Base-by-base conservation (phyloP, 2,797 vertebrate species). In the Galago senegalensis region DNA sequence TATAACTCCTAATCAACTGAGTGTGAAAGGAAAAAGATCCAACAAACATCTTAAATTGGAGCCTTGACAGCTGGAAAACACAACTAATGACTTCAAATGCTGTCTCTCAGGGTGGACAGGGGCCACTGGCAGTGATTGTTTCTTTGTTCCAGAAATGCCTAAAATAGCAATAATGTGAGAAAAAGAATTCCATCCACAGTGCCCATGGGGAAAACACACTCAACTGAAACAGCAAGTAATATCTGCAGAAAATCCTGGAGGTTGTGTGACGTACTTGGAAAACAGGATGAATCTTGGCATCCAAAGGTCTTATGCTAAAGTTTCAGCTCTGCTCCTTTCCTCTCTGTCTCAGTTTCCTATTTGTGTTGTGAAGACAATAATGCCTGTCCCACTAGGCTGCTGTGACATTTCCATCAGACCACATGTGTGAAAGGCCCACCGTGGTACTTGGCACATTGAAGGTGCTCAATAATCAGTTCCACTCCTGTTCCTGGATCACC, bases 141-240 rank as follows among this genome's bases (percentile, higher is more conserved):
- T 91, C 80, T 92, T 94, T 97, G 89, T 94, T 86, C 73, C 40
- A 79, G 46, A 86, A 93, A 79, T 37, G 63, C 34, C 72, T 89
- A 23, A 86, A 95, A 95, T 75, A 90, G 77, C 82, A 97, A 90
- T 85, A 89, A 87, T 82, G 60, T 88, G 69, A 95, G 77, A 96
- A 85, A 69, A 92, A 25, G 86, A 93, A 90, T 91, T 90, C 31
- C 31, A 93, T 61, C 93, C 89, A n/a, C 13, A 87, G 86, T 79
- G 65, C 34, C 73, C 65, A 5, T 1, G 87, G 81, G 93, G 92
- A 96, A 91, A 95, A 81, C 92, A 85, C 72, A 65, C 9, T 86
- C 65, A 97, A 85, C 46, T 81, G 11, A 80, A 91, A 89, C 27
- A 89, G 81, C 81, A 73, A 94, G 56, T 75, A 77, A 90, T 85